These are phyloP conservation scores for Catalaphyllia jardinei DNA, from an alignment of 64 coral and sea anemone species.

Conservation along the genomic window DNA sequence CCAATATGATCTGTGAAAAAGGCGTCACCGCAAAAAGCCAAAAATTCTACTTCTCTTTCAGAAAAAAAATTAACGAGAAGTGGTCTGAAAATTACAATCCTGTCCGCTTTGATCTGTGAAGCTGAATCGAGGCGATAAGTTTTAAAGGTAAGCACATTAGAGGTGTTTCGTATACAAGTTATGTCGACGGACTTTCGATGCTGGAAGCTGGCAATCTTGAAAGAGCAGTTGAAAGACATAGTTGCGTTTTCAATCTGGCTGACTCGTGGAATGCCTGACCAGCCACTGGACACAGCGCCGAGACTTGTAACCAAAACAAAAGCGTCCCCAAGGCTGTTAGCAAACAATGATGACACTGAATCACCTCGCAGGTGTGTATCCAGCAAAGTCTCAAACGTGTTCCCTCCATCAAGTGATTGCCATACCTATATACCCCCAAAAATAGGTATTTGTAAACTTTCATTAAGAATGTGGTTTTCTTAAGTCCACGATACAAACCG, in stretches of 20 bases:
- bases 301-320: slow-evolving; percentile 66
- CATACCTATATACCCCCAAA: slow-evolving; percentile 55
- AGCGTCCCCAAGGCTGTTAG: slow-evolving; percentile 60
- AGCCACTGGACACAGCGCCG: slow-evolving; percentile 71
- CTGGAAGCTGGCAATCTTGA: slow-evolving; percentile 17
- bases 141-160: slow-evolving; percentile 12
- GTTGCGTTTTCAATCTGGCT: slow-evolving; percentile 10
- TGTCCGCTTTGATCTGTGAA: slow-evolving; percentile 24
- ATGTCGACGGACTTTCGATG: slow-evolving; percentile 4
- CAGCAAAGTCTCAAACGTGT: slow-evolving; percentile 52
- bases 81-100: slow-evolving; percentile 54
- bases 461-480: neutral
- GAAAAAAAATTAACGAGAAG: slow-evolving; percentile 60
- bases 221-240: slow-evolving; percentile 17
- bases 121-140: slow-evolving; percentile 36
- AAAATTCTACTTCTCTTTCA: slow-evolving; percentile 70
- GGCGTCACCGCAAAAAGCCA: slow-evolving; percentile 53
- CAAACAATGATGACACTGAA: slow-evolving; percentile 47
- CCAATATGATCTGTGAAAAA: slow-evolving; percentile 51
- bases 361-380: slow-evolving; percentile 16
- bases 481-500: no score
- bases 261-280: slow-evolving; percentile 54
- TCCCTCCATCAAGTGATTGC: slow-evolving; percentile 76
- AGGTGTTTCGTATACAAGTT: neutral
- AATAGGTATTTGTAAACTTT: neutral